These are phyloP conservation scores for Phrynocephalus vlangalii DNA, from an alignment of 2,797 vertebrate species.

Conservation along the genomic window DNA sequence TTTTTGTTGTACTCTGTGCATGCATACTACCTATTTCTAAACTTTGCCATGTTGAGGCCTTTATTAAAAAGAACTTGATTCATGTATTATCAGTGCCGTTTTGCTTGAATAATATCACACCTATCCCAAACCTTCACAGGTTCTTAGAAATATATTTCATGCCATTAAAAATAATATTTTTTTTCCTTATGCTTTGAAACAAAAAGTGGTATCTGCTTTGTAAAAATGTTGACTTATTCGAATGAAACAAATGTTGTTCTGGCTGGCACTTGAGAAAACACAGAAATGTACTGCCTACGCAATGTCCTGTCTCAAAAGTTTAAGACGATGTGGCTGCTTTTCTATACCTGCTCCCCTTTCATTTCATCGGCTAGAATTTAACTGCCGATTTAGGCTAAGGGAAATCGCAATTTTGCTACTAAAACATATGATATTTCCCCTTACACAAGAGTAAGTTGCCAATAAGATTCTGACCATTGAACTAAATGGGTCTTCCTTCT, in stretches of 20 bases:
- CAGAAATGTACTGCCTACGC: constrained; percentile 10
- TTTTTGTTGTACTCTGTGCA: constrained; percentile 88
- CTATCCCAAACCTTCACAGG: constrained; percentile 82
- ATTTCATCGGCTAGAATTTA: too few species aligned
- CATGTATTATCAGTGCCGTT: constrained; percentile 85
- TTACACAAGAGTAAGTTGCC: too few species aligned
- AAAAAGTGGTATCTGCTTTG: constrained; percentile 84
- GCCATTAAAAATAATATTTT: constrained; percentile 81
- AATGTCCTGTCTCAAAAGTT: constrained; percentile 34
- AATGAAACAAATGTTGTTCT: constrained; percentile 78
- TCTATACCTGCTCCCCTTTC: neutral
- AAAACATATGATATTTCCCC: too few species aligned
- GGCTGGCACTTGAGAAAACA: constrained; percentile 75
- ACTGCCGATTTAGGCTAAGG: too few species aligned
- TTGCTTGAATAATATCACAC: constrained; percentile 84
- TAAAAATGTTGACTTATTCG: constrained; percentile 81
- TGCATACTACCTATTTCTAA: constrained; percentile 89
- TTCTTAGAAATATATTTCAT: constrained; percentile 83
- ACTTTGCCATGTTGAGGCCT: constrained; percentile 85
- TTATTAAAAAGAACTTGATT: constrained; percentile 84
- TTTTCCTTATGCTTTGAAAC: constrained; percentile 84
- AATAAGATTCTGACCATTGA: too few species aligned
- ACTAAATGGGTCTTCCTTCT: too few species aligned
- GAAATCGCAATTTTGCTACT: too few species aligned
- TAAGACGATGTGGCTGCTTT: neutral